These are phyloP conservation scores for Anguilla anguilla DNA, from an alignment of 2,797 vertebrate genomes.

Conservation along the genomic window DNA sequence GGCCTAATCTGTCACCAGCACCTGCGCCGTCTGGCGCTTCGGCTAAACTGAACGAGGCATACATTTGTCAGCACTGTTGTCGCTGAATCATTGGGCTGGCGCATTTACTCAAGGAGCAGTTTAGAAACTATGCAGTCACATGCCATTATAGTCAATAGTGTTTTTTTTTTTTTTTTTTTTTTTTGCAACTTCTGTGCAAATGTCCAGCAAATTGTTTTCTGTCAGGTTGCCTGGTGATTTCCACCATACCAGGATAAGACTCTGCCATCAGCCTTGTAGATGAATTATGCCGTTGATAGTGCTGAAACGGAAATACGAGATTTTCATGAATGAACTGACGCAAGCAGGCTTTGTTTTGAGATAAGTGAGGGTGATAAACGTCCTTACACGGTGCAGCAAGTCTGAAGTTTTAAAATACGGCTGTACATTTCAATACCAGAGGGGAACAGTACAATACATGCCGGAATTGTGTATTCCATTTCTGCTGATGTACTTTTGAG, in stretches of 20 bases:
- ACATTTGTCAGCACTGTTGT: background rate
- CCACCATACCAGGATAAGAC: background rate
- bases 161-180: background rate
- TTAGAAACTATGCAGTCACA: background rate
- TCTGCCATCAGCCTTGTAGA: background rate
- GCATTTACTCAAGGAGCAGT: background rate
- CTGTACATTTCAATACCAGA: background rate
- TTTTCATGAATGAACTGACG: background rate
- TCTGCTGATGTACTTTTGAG: background rate
- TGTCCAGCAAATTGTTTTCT: background rate
- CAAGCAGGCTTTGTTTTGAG: background rate
- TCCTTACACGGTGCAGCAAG: background rate
- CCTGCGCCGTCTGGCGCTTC: background rate
- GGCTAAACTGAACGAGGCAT: background rate
- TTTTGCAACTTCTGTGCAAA: background rate
- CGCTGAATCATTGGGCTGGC: background rate
- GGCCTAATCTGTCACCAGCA: background rate
- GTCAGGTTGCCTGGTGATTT: background rate
- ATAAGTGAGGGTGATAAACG: background rate
- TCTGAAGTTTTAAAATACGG: background rate
- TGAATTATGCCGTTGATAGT: no score
- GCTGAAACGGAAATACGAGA: no score
- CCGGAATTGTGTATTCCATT: background rate
- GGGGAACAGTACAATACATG: background rate
- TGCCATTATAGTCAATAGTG: background rate